Base-by-base conservation (phyloP, 2,888 invertebrate species). In the Octonoba sinensis region DNA sequence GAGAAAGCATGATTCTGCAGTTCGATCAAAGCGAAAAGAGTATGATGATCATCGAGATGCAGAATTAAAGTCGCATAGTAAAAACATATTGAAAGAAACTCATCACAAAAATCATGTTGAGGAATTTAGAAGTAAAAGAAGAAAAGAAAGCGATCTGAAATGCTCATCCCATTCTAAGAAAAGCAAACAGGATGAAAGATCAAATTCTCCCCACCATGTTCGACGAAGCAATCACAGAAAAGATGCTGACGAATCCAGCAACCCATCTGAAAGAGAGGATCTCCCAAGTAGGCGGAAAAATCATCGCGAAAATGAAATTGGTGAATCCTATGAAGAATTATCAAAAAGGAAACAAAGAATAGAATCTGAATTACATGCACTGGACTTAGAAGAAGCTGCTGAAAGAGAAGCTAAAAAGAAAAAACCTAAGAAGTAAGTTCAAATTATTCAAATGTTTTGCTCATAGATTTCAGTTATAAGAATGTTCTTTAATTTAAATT, bases 271-370 rank as follows among this genome's bases (percentile, higher is more conserved):
- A 51, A 69, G 27, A 3, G 27, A 51, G 20, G 51, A 69, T 1
- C 24, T 46, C 3, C 56, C 46, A 1, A 22, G 47, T 12, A 65
- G 49, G 12, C 36, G 57, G 15, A 56, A 56, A 18, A 54, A 77
- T 12, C 36, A 13, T n/a, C 56, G 18, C 20, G 46, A 64, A 27
- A n/a, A 22, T 11, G 24, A 27, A 2, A 16, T 64, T 24, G 59
- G 72, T 12, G 78, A 78, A 59, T 78, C 78, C 3, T 78, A 78
- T 60, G 79, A 79, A 56, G 79, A 79, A 24, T 44, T 79, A 13
- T 79, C 79, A n/a, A 71, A 72, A n/a, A 66, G 65, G 16, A 79
- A 79, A 47, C 27, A 72, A 6, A 67, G 22, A 54, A 65, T 79
- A 24, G 79, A 79, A 60, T 73, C 72, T n/a, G 79, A 79, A 12